Percentiles rank a stretch among this genome's conserved stretches.
Evolutionary conservation across 2,113 vertebrate genomes (phyloP).

Genomic region (Phyllopteryx taeniolatus): DNA sequence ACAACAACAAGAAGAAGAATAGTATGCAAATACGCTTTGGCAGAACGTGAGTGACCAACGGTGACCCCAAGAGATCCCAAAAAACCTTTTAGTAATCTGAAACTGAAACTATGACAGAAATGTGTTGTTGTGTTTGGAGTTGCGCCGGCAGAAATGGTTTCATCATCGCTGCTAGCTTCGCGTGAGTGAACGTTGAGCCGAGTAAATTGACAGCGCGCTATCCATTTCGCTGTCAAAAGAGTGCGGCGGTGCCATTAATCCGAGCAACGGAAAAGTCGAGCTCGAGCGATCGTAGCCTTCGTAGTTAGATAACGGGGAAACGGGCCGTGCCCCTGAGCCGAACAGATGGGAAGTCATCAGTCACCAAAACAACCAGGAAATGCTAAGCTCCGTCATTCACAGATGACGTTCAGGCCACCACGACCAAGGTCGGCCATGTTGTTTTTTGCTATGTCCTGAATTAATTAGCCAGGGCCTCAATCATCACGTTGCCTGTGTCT

Average conservation of each 20-base stretch:
- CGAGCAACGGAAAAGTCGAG: background rate
- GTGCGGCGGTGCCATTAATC: background rate
- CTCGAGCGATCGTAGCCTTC: background rate
- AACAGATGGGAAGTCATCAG: background rate
- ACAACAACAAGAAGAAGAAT: background rate
- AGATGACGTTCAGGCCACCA: background rate
- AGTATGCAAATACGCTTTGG: no score
- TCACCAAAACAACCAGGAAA: background rate
- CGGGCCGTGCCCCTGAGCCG: background rate
- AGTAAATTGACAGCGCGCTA: background rate
- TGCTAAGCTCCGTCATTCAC: background rate
- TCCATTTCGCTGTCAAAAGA: background rate
- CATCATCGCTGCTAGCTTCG: background rate
- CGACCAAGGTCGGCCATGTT: background rate
- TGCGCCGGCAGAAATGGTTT: background rate
- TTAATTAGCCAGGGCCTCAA: background rate
- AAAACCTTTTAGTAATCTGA: background rate
- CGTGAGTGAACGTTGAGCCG: background rate
- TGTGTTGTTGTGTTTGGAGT: background rate
- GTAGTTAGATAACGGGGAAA: background rate
- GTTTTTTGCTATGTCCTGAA: background rate
- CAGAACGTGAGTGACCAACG: no score
- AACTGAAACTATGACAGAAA: background rate
- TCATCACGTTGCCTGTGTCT: background rate
- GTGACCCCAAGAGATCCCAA: background rate